Conservation (phyloP, 2,113 vertebrate species). For the Hylia prasina region DNA sequence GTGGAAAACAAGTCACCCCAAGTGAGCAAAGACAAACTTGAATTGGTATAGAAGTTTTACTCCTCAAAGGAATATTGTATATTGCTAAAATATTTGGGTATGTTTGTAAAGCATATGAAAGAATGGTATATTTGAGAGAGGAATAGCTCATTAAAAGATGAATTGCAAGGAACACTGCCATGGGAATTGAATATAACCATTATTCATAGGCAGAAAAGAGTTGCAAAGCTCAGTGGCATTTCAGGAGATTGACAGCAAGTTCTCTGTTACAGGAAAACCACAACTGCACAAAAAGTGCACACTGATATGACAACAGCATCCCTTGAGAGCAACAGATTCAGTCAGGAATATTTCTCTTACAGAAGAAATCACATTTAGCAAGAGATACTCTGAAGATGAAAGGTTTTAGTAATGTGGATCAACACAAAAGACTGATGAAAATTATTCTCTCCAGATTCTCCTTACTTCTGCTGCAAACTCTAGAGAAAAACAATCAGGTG, state of each 20-base stretch:
- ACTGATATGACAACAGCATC: background rate
- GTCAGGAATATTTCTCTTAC: background rate
- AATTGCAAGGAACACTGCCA: constrained; percentile 20
- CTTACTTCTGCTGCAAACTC: background rate
- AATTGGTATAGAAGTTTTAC: background rate
- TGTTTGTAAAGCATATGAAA: background rate
- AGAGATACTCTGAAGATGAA: background rate
- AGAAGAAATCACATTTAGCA: background rate
- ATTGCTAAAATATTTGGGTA: background rate
- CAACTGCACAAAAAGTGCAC: background rate
- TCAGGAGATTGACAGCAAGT: constrained; percentile 22
- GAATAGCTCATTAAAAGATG: background rate
- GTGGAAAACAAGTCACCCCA: background rate
- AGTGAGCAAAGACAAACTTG: background rate
- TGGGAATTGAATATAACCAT: constrained; percentile 20
- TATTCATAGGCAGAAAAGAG: constrained; percentile 32
- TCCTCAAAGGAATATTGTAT: background rate
- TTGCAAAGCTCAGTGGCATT: constrained; percentile 30
- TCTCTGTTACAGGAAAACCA: background rate
- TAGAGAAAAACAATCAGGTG: background rate
- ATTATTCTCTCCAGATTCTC: background rate
- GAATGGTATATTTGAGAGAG: background rate
- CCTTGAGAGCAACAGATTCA: background rate
- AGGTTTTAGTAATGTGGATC: background rate
- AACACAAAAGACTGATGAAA: background rate